Evolutionary conservation across 2,797 vertebrate genomes (phyloP), one percentile per base, ranked within the genome.

Genomic region (Champsocephalus gunnari): DNA sequence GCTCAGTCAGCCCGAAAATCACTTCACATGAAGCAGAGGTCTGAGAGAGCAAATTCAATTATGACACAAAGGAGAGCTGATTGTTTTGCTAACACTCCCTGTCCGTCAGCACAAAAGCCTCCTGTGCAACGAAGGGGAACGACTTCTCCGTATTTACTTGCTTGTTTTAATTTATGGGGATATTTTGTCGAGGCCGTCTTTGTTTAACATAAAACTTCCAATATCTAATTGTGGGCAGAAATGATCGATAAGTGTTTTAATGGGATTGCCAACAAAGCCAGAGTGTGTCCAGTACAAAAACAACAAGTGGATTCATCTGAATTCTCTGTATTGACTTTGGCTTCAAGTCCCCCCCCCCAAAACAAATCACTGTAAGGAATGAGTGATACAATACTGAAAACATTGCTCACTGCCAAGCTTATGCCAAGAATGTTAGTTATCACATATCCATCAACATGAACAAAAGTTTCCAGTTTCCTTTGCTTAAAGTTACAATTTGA

Each of bases 1-100:
- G 79, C 73, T 86, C 74, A 72, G 48, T 66, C 84, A 73, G 43
- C 72, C 84, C 59, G 77, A 86, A 90, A 89, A 91, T 83, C 77
- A 84, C 76, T 79, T 76, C 44, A 60, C 66, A 44, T 28, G 10
- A 58, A 55, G 63, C 71, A 19, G 45, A 66, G 57, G 19, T 71
- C 21, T 10, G 19, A 62, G 41, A 68, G 41, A 61, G 53, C 32
- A 69, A 80, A 89, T 80, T 71, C 65, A 84, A 84, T 81, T 49
- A 77, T 53, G 50, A 79, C 64, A 74, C 67, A 73, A 82, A 75
- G 55, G 34, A 43, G 3, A 60, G 51, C 50, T 76, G 58, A 80
- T 82, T 85, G 71, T 81, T 83, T 76, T 67, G 45, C 58, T 43
- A 45, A 74, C 71, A 54, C 45, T 60, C 5, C 4, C 54, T 34